Conservation (phyloP, 1,140 invertebrate species). For the Trypoxylus dichotomus region DNA sequence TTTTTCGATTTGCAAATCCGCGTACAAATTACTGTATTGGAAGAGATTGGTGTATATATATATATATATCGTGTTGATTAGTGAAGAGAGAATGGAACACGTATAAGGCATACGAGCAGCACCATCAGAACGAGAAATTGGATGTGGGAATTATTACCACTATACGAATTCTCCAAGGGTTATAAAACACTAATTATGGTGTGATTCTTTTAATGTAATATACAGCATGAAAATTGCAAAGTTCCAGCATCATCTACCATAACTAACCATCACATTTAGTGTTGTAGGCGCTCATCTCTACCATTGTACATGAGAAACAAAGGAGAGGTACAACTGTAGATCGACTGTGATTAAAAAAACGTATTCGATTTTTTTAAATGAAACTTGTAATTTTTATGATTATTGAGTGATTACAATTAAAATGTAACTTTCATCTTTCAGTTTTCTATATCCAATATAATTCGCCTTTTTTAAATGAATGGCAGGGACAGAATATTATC, state of each 20-base stretch:
- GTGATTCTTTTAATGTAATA: neutral
- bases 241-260: neutral
- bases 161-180: constrained; percentile 7
- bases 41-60: neutral
- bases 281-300: too few relatives aligned
- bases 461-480: too few relatives aligned
- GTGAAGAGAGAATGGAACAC: constrained; percentile 6
- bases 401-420: too few relatives aligned
- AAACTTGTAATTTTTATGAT: too few relatives aligned
- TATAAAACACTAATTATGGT: constrained; percentile 13
- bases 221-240: neutral
- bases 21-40: constrained; percentile 19
- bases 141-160: constrained; percentile 12
- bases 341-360: too few relatives aligned
- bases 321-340: too few relatives aligned
- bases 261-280: neutral
- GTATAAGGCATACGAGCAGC: neutral
- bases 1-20: constrained; percentile 17
- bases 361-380: too few relatives aligned
- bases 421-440: too few relatives aligned
- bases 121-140: constrained; percentile 14
- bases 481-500: too few relatives aligned
- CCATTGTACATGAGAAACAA: too few relatives aligned
- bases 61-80: constrained; percentile 20
- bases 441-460: too few relatives aligned